Percentiles rank a stretch among this genome's conserved stretches.
These are phyloP conservation scores for Ooceraea biroi DNA, from an alignment of 1,140 invertebrate genomes.

Conservation along the genomic window DNA sequence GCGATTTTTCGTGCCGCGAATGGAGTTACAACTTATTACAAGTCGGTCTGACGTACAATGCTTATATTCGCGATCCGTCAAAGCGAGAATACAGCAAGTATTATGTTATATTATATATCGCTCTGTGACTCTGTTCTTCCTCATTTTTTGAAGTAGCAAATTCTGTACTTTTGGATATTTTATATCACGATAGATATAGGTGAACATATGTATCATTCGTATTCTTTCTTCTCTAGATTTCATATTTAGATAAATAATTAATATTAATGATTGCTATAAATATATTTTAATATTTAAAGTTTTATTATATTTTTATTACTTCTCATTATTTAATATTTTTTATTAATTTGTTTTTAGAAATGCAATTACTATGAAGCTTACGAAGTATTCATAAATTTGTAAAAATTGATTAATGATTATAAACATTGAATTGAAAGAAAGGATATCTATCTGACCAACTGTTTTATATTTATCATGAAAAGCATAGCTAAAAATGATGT, in stretches of 20 bases:
- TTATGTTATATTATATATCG: neutral
- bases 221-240: neutral
- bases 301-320: too few relatives aligned
- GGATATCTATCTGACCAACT: neutral
- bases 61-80: slow-evolving; percentile 4
- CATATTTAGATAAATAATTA: neutral
- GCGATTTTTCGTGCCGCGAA: slow-evolving; percentile 56
- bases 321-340: too few relatives aligned
- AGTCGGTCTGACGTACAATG: slow-evolving; percentile 35
- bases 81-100: neutral
- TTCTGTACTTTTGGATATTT: neutral
- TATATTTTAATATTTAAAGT: too few relatives aligned
- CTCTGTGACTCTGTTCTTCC: slow-evolving; percentile 2
- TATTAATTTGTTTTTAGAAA: too few relatives aligned
- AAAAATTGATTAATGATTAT: too few relatives aligned
- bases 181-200: neutral
- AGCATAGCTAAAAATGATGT: neutral
- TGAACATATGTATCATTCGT: neutral
- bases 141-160: neutral
- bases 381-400: too few relatives aligned
- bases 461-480: neutral
- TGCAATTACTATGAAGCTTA: too few relatives aligned
- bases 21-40: slow-evolving; percentile 59
- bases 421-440: too few relatives aligned
- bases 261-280: neutral